Evolutionary conservation across 1,140 invertebrate genomes (phyloP).

Genomic region (Amyelois transitella): DNA sequence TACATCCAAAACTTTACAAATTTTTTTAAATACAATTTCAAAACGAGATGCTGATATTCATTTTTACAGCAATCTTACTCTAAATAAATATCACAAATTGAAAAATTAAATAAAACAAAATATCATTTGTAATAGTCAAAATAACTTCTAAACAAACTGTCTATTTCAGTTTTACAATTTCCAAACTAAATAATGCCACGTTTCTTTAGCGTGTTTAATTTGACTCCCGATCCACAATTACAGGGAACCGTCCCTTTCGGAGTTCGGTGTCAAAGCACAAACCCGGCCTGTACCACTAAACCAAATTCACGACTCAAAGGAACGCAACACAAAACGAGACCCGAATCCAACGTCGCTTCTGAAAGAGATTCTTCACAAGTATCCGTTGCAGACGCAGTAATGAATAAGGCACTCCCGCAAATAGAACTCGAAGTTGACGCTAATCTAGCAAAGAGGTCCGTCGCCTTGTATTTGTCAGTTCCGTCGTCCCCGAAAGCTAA

Average conservation of each 20-base stretch:
- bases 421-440: neutral
- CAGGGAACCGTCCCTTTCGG: constrained; percentile 32
- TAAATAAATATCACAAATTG: no score
- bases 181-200: constrained; percentile 11
- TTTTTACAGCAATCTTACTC: no score
- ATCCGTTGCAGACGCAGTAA: constrained; percentile 4
- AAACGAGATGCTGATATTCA: no score
- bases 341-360: constrained; percentile 21
- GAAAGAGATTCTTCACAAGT: neutral
- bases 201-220: constrained; percentile 40
- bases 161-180: neutral
- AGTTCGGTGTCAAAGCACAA: constrained; percentile 39
- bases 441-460: constrained; percentile 16
- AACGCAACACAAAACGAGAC: constrained; percentile 11
- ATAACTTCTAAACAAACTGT: neutral
- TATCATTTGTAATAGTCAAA: no score
- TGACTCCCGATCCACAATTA: constrained; percentile 42
- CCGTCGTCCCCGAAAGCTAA: constrained; percentile 44
- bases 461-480: constrained; percentile 55
- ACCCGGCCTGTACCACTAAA: constrained; percentile 18
- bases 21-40: no score
- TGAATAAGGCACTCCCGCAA: constrained; percentile 2
- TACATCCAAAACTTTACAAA: no score
- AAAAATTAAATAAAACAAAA: no score
- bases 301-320: constrained; percentile 22